These are phyloP conservation scores for Lymantria monacha DNA, from an alignment of 2,888 invertebrate species.

Conservation along the genomic window DNA sequence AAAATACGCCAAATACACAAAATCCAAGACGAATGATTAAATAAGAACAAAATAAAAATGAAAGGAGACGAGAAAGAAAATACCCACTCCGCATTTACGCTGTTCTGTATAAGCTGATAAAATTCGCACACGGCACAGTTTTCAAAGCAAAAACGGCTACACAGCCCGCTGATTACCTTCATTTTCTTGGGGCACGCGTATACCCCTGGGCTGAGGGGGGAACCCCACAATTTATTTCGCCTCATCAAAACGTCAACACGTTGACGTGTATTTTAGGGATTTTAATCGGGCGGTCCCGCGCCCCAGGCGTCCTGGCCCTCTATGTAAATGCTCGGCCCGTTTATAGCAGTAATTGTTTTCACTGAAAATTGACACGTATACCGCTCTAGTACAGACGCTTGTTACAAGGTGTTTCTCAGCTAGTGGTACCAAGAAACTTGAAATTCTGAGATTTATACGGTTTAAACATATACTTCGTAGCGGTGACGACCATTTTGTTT, in stretches of 20 bases:
- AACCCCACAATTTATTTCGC: conserved; percentile 68
- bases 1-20: conserved; percentile 13
- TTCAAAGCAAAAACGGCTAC: conserved; percentile 43
- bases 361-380: conserved; percentile 66
- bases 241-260: conserved; percentile 81
- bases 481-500: no score
- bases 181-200: conserved; percentile 72
- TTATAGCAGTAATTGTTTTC: conserved; percentile 70
- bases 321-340: conserved; percentile 67
- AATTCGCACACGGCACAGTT: conserved; percentile 49
- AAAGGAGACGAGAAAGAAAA: conserved; percentile 8
- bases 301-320: conserved; percentile 40
- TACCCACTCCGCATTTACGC: conserved; percentile 18
- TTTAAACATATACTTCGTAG: no score
- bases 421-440: conserved; percentile 3
- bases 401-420: conserved; percentile 27
- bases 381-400: conserved; percentile 52
- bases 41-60: conserved; percentile 22
- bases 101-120: conserved; percentile 35
- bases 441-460: neutral
- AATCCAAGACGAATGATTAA: conserved; percentile 29
- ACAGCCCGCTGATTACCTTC: conserved; percentile 67
- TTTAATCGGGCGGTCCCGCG: conserved; percentile 64
- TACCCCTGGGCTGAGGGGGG: conserved; percentile 49
- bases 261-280: conserved; percentile 77